These are phyloP conservation scores for Acrocera orbiculus DNA, from an alignment of 2,888 invertebrate genomes.

Conservation along the genomic window DNA sequence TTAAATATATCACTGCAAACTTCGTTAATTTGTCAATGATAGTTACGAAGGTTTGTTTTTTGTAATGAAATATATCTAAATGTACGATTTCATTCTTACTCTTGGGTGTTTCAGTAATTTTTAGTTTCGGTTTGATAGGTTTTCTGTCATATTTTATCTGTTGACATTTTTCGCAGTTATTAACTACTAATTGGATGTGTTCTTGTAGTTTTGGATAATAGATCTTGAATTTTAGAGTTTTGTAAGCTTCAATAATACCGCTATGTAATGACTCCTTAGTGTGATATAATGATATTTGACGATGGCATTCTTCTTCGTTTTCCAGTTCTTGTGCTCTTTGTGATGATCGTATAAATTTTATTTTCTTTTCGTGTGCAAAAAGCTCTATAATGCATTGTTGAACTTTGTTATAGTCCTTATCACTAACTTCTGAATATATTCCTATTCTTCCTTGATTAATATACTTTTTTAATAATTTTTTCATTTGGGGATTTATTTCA, in stretches of 20 bases:
- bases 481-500: slow-evolving; percentile 7
- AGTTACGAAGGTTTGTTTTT: background rate
- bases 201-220: slow-evolving; percentile 9
- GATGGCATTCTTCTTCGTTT: slow-evolving; percentile 8
- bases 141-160: slow-evolving; percentile 2
- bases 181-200: slow-evolving; percentile 10
- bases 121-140: slow-evolving; percentile 1
- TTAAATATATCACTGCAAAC: background rate
- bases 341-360: slow-evolving; percentile 6
- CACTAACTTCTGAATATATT: slow-evolving; percentile 7
- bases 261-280: slow-evolving; percentile 11
- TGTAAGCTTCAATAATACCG: slow-evolving; percentile 10
- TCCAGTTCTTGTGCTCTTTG: slow-evolving; percentile 6
- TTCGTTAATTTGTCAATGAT: slow-evolving; percentile 1
- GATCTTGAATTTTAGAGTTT: slow-evolving; percentile 9
- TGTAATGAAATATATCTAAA: slow-evolving; percentile 1
- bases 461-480: slow-evolving; percentile 7
- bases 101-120: background rate
- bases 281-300: slow-evolving; percentile 11
- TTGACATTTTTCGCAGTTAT: slow-evolving; percentile 5
- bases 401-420: slow-evolving; percentile 9
- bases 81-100: background rate
- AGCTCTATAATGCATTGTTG: slow-evolving; percentile 8
- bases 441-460: slow-evolving; percentile 6
- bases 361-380: slow-evolving; percentile 4